phyloP scores from a whole-genome alignment of 2,797 vertebrate genomes.

The Rachycentron canadum region DNA sequence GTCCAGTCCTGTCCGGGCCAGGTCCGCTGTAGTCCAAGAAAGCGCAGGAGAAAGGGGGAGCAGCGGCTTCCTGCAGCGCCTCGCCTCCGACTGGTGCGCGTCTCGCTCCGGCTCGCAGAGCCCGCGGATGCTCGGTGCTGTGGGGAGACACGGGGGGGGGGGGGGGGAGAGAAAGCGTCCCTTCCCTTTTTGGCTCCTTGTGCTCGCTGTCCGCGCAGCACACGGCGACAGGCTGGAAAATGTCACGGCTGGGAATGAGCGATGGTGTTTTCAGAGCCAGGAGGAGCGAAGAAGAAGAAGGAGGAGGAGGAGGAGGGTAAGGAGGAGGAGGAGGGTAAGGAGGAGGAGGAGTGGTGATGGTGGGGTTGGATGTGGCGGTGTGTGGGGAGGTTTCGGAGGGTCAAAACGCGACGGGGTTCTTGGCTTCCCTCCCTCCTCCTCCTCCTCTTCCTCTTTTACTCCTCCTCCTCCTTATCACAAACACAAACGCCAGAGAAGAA shows the following conservation, averaged over 20 bases:
- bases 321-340: constrained; percentile 30
- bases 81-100: constrained; percentile 70
- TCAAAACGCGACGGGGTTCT: constrained; percentile 88
- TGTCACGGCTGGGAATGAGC: constrained; percentile 81
- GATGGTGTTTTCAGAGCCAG: constrained; percentile 77
- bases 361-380: constrained; percentile 69
- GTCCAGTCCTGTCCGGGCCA: constrained; percentile 61
- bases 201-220: constrained; percentile 83
- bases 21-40: constrained; percentile 63
- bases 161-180: constrained; percentile 50
- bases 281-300: constrained; percentile 55
- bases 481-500: constrained; percentile 73
- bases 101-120: constrained; percentile 67
- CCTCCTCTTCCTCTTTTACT: constrained; percentile 52
- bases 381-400: constrained; percentile 84
- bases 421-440: constrained; percentile 58
- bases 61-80: constrained; percentile 69
- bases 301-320: constrained; percentile 54
- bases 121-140: constrained; percentile 69
- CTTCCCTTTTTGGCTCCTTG: constrained; percentile 70
- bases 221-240: constrained; percentile 78
- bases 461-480: constrained; percentile 72
- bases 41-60: constrained; percentile 45
- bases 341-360: constrained; percentile 46
- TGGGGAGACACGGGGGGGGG: constrained; percentile 25